A percentile compares a stretch with the other conserved stretches of the same genome.
These are phyloP conservation scores for Arvicanthis niloticus DNA, from an alignment of 2,113 vertebrate species.

Conservation along the genomic window DNA sequence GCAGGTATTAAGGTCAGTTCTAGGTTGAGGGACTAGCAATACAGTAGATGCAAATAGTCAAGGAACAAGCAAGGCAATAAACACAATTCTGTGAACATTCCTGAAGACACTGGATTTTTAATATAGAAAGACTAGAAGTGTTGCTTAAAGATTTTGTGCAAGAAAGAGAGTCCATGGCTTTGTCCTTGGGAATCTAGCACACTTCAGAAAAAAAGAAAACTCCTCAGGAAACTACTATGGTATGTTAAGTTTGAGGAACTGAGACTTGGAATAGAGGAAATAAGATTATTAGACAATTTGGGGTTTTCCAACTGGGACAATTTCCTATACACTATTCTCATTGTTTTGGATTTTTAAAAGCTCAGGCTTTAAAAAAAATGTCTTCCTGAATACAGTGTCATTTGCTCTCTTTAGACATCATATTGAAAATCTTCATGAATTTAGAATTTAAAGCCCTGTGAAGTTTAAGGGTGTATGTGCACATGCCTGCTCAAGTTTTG, in stretches of 20 bases:
- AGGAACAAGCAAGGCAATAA: too few relatives aligned
- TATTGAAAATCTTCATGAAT: not conserved
- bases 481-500: not conserved
- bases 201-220: not conserved
- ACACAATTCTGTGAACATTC: too few relatives aligned
- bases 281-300: not conserved
- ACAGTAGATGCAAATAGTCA: too few relatives aligned
- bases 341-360: not conserved
- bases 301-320: not conserved
- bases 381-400: not conserved
- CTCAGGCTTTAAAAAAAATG: not conserved
- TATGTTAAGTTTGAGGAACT: constrained; percentile 39
- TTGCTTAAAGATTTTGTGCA: not conserved
- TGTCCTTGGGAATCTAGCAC: not conserved
- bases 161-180: not conserved
- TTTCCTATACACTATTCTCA: not conserved
- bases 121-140: not conserved
- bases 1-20: too few relatives aligned
- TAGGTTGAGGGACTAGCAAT: too few relatives aligned
- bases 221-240: not conserved
- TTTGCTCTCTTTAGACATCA: not conserved
- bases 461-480: not conserved
- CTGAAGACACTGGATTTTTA: not conserved
- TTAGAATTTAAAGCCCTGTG: not conserved
- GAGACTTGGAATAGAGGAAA: not conserved